These are phyloP conservation scores for Lepilemur ruficaudatus DNA, from an alignment of 2,797 vertebrate genomes.

Conservation along the genomic window DNA sequence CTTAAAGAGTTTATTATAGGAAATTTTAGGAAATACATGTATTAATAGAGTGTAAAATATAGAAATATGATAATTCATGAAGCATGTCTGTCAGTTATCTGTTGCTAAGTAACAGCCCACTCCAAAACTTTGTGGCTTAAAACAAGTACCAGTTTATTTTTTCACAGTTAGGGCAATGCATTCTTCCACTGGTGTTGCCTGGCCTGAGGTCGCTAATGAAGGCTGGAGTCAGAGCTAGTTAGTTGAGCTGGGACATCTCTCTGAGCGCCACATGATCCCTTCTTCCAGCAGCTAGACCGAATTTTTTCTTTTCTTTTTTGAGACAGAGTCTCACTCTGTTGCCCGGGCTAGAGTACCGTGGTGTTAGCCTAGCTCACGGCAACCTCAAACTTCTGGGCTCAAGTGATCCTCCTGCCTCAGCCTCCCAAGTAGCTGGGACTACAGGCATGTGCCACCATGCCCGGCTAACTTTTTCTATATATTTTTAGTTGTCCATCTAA, in stretches of 20 bases:
- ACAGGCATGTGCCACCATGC: too few relatives aligned
- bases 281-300: neutral
- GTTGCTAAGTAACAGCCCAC: neutral
- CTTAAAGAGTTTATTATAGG: neutral
- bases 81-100: neutral
- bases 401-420: too few relatives aligned
- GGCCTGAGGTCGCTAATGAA: neutral
- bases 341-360: too few relatives aligned
- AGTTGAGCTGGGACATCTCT: neutral
- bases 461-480: too few relatives aligned
- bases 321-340: too few relatives aligned
- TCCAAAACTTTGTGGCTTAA: slow-evolving; percentile 11
- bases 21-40: slow-evolving; percentile 17
- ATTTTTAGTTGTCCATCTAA: too few relatives aligned
- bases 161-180: neutral
- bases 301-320: too few relatives aligned
- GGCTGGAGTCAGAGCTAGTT: neutral
- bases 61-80: neutral
- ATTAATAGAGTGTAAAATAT: neutral
- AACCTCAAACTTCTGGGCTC: too few relatives aligned
- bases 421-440: too few relatives aligned
- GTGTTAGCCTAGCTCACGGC: too few relatives aligned
- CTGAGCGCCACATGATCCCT: neutral
- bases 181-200: neutral
- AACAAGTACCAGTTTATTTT: neutral